Evolutionary conservation across 2,888 invertebrate genomes (phyloP), one percentile per base, ranked within the genome.

Genomic region (Xylota sylvarum): DNA sequence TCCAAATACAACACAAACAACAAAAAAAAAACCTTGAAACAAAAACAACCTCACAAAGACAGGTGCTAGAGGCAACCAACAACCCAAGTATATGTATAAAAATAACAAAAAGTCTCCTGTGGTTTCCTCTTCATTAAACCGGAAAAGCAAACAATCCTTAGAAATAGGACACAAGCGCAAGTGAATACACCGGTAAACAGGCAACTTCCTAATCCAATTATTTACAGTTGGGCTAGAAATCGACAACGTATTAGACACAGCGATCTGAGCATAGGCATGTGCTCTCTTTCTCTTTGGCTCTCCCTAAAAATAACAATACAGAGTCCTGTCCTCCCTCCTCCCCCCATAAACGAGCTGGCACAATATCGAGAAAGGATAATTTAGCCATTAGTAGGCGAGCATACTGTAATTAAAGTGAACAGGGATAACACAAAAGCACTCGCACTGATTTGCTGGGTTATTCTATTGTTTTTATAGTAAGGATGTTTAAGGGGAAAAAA

Each of bases 201-300:
- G 72, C 67, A 82, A 82, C 86, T 86, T 86, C 86, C 86, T 86
- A 86, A 86, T 86, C 86, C 82, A 86, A 86, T 86, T 86, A 86
- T 86, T 86, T 69, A 86, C 86, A 86, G 86, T 86, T 82, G 72
- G 67, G 69, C 82, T 77, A 76, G 76, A 86, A 82, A 86, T 82
- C 82, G 77, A 82, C 81, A 82, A 64, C 73, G 77, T 72, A 85
- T 81, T 85, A 85, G 76, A 77, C 55, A 82, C 72, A 72, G 62
- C 67, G 62, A 67, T 55, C 60, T 55, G 73, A 70, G 62, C 58
- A 40, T 27, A 40, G 78, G 50, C 78, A 73, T 83, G 55, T 83
- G 46, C 67, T 82, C 10, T 35, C 2, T 10, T 9, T 10, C 30
- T 5, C 17, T 17, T 17, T 7, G 5, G 6, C 19, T 7, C 32